These are phyloP conservation scores for Priocnemis perturbator DNA, from an alignment of 2,888 invertebrate genomes.

Conservation along the genomic window DNA sequence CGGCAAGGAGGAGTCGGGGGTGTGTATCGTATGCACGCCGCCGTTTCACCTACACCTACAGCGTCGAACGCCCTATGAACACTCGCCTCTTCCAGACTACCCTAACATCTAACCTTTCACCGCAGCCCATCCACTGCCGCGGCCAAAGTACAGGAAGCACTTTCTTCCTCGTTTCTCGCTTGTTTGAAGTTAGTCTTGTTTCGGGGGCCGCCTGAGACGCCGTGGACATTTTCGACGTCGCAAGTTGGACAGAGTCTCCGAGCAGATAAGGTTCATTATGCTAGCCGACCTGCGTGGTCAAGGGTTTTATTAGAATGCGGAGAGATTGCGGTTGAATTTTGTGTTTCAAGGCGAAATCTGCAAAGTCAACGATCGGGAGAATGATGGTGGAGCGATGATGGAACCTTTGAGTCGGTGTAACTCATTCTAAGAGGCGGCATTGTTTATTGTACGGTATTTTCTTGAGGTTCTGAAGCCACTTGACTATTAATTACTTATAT, in stretches of 20 bases:
- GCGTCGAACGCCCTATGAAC: slow-evolving; percentile 1
- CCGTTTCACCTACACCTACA: slow-evolving; percentile 46
- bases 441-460: background rate
- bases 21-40: slow-evolving; percentile 56
- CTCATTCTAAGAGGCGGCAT: background rate
- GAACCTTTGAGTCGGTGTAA: background rate
- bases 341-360: background rate
- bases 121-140: slow-evolving; percentile 27
- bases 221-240: slow-evolving; percentile 9
- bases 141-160: slow-evolving; percentile 57
- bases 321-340: background rate
- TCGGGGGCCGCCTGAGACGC: slow-evolving; percentile 3
- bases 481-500: no score
- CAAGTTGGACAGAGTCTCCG: background rate
- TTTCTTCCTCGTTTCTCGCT: slow-evolving; percentile 52
- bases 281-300: no score
- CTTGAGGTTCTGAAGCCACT: background rate
- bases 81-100: slow-evolving; percentile 41
- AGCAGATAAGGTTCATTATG: background rate
- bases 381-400: background rate
- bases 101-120: slow-evolving; percentile 42
- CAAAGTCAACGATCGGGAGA: background rate
- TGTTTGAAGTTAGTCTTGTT: slow-evolving; percentile 32
- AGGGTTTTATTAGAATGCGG: no score
- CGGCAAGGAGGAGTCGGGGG: slow-evolving; percentile 54